Evolutionary conservation across 2,113 vertebrate genomes (phyloP).

Genomic region (Holacanthus passer): DNA sequence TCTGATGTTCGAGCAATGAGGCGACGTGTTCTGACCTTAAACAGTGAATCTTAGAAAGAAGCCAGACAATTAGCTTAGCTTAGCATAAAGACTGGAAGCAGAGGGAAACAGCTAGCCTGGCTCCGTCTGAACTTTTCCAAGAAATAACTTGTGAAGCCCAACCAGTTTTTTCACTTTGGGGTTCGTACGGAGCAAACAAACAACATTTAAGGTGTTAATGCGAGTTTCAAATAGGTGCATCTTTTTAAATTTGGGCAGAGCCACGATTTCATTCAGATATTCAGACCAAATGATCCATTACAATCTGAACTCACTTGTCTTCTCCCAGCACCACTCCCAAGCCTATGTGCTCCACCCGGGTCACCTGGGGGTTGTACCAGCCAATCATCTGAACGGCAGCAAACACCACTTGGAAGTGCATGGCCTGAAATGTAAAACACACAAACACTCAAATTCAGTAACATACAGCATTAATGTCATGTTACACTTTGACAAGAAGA

Average conservation of each 20-base stretch:
- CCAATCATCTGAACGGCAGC: conserved; percentile 92
- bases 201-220: no score
- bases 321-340: conserved; percentile 98
- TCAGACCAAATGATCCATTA: not conserved
- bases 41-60: no score
- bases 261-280: no score
- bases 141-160: no score
- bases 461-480: not conserved
- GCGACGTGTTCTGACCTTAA: not conserved
- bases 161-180: no score
- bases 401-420: conserved; percentile 92
- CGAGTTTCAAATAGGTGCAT: no score
- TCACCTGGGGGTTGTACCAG: conserved; percentile 94
- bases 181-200: no score
- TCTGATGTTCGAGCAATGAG: not conserved
- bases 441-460: not conserved
- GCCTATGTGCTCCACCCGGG: conserved; percentile 90
- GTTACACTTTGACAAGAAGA: not conserved
- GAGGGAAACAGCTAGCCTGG: not conserved
- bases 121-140: not conserved
- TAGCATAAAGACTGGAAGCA: not conserved
- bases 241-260: no score
- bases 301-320: conserved; percentile 88
- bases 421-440: conserved; percentile 77
- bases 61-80: not conserved